These are phyloP conservation scores for Actinopyga echinites DNA, from an alignment of 53 echinoderm and acorn worm genomes.

Conservation along the genomic window DNA sequence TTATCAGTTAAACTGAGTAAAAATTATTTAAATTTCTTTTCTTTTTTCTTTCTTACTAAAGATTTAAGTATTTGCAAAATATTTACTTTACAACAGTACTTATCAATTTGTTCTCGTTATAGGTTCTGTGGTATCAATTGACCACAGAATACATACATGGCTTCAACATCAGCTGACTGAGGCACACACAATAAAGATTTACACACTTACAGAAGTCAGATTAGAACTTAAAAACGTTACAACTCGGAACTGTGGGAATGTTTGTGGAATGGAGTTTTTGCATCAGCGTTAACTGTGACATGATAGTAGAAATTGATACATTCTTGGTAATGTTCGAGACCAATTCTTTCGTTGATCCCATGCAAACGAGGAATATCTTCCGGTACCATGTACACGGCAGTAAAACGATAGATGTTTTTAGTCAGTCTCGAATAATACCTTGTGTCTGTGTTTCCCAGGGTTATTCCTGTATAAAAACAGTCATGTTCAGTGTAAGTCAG, in stretches of 20 bases:
- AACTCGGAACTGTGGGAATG: slow-evolving; percentile 48
- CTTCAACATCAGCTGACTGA: too few relatives aligned
- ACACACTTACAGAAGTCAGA: too few relatives aligned
- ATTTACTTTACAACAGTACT: too few relatives aligned
- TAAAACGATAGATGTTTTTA: slow-evolving; percentile 75
- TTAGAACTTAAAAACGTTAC: neutral
- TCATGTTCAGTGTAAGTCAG: neutral
- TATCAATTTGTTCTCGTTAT: too few relatives aligned
- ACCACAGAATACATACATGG: too few relatives aligned
- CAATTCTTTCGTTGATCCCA: slow-evolving; percentile 89
- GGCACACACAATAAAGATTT: too few relatives aligned
- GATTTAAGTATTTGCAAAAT: too few relatives aligned
- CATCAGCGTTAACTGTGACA: slow-evolving; percentile 82
- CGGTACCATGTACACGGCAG: slow-evolving; percentile 63
- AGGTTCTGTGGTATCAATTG: too few relatives aligned
- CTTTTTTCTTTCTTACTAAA: too few relatives aligned
- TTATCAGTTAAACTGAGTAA: too few relatives aligned
- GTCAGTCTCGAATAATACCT: slow-evolving; percentile 69
- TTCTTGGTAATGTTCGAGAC: slow-evolving; percentile 67
- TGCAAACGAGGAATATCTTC: slow-evolving; percentile 79
- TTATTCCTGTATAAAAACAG: slow-evolving; percentile 54
- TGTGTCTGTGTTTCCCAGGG: slow-evolving; percentile 93
- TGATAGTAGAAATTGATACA: slow-evolving; percentile 81
- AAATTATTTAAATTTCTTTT: too few relatives aligned
- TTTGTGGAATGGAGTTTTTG: neutral